These are phyloP conservation scores for Psococerastis gibbosa DNA, from an alignment of 2,888 invertebrate species.

Conservation along the genomic window DNA sequence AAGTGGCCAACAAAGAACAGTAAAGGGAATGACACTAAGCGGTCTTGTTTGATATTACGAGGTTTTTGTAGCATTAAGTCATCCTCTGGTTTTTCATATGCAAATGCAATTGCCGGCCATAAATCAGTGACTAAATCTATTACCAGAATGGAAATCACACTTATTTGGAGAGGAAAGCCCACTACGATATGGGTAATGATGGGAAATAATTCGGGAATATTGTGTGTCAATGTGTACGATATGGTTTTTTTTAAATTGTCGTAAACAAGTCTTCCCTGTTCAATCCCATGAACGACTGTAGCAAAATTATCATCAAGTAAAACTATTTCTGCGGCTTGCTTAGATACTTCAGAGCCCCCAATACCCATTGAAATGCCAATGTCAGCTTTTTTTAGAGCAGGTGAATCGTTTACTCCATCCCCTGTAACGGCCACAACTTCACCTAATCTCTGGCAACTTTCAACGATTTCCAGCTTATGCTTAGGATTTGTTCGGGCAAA, in stretches of 20 bases:
- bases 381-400: constrained; percentile 36
- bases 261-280: constrained; percentile 31
- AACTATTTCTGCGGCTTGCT: constrained; percentile 41
- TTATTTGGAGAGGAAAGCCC: constrained; percentile 31
- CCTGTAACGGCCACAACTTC: constrained; percentile 35
- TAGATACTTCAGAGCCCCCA: constrained; percentile 28
- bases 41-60: neutral
- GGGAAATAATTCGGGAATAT: constrained; percentile 34
- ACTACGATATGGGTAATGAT: constrained; percentile 31
- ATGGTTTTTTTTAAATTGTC: constrained; percentile 36
- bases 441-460: constrained; percentile 30
- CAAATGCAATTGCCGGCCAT: constrained; percentile 55
- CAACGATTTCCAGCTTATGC: constrained; percentile 44
- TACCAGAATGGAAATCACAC: constrained; percentile 37
- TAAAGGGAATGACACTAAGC: neutral
- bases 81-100: constrained; percentile 50
- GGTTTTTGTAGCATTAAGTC: constrained; percentile 40
- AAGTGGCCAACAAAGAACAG: neutral
- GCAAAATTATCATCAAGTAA: constrained; percentile 38
- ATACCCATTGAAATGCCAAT: constrained; percentile 28
- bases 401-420: constrained; percentile 38
- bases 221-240: constrained; percentile 32
- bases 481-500: constrained; percentile 55
- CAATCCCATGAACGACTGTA: constrained; percentile 37
- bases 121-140: constrained; percentile 58